Evolutionary conservation across 2,888 invertebrate genomes (phyloP), one percentile per base, ranked within the genome.

Genomic region (Steinernema scapterisci): DNA sequence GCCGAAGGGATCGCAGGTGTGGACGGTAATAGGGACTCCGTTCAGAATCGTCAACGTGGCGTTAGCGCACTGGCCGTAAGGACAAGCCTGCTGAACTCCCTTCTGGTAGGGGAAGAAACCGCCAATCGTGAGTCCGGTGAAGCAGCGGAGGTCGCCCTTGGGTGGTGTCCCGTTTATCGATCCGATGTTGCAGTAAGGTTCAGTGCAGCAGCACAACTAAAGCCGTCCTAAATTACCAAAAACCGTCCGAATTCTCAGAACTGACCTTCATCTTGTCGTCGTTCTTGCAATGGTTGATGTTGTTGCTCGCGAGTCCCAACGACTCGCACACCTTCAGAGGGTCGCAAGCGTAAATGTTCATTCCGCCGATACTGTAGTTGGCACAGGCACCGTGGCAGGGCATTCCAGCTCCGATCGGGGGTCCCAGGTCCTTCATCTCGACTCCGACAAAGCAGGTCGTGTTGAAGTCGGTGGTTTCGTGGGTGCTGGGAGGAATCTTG

Each of bases 351-450:
- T 48, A 74, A 7, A 74, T 19, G 19, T 25, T 70, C 13, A 56
- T 21, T 1, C 74, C 74, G 11, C 23, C 19, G 51, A 71, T 11
- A 27, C 38, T 74, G 31, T 74, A 74, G 43, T 63, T 74, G 1
- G 70, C 74, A 27, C 74, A 74, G 23, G 71, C 70, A 1, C 74
- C 74, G 25, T 23, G 31, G 48, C 74, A 74, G 23, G 52, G 23
- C 25, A 43, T 52, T n/a, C 21, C 43, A 6, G 46, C 21, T 13
- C 74, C 74, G 23, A 74, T 44, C 9, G 74, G 70, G 25, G 9
- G n/a, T 5, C 73, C 73, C 9, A 73, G 25, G 13, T 27, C 23
- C 13, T 38, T 11, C n/a, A 71, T 23, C 16, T 46, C 27, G 44
- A 27, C 56, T 0, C 74, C 74, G 45, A 43, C 70, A 27, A 74